Percentiles rank a stretch among this genome's conserved stretches.
Evolutionary conservation across 1,140 invertebrate species (phyloP).

Genomic region (Cydia amplana): DNA sequence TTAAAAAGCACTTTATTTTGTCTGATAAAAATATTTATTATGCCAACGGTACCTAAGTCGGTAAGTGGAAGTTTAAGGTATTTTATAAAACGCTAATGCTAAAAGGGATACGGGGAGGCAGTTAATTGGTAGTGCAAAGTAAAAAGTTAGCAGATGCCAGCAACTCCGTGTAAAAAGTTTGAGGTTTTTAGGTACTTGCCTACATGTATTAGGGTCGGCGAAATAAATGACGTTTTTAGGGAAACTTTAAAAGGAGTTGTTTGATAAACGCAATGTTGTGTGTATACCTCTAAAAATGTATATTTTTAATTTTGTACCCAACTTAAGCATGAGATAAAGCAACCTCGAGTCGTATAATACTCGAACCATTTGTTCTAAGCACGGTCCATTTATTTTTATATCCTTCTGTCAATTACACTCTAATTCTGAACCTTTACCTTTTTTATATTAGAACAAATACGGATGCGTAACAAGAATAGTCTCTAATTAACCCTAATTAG

Average conservation of each 20-base stretch:
- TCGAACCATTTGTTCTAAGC: slow-evolving; percentile 33
- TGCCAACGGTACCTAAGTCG: background rate
- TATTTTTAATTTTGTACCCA: too few relatives aligned
- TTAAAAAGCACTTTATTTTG: background rate
- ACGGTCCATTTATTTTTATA: slow-evolving; percentile 35
- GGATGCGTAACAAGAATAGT: background rate
- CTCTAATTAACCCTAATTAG: too few relatives aligned
- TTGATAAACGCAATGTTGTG: too few relatives aligned
- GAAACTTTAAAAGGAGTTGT: background rate
- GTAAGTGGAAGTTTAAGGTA: slow-evolving; percentile 24
- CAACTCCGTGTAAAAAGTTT: background rate
- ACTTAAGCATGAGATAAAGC: slow-evolving; percentile 40
- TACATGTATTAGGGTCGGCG: background rate
- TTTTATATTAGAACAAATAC: slow-evolving; percentile 5
- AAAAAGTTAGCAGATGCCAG: slow-evolving; percentile 21
- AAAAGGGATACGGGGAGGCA: slow-evolving; percentile 14
- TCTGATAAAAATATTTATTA: background rate
- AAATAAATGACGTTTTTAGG: background rate
- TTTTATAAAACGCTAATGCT: slow-evolving; percentile 25
- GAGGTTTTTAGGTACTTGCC: background rate
- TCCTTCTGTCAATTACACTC: slow-evolving; percentile 30
- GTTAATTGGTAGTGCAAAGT: slow-evolving; percentile 30
- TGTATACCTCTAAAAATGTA: background rate
- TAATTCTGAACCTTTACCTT: slow-evolving; percentile 2
- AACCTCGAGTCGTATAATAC: slow-evolving; percentile 23